Conservation (phyloP, 1,140 invertebrate species). For the Sitobion miscanthi region DNA sequence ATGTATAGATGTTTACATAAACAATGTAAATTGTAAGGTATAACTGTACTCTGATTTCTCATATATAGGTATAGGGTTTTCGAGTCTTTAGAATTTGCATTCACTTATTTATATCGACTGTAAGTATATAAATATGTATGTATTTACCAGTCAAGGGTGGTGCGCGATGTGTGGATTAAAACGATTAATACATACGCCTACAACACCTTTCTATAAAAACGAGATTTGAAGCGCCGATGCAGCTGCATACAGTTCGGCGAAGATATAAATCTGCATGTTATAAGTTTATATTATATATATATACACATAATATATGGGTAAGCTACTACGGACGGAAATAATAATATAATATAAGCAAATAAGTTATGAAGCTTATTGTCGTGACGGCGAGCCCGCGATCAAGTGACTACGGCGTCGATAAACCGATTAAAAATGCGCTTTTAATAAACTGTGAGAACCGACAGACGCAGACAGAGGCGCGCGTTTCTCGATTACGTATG, state of each 20-base stretch:
- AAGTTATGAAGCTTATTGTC: slow-evolving; percentile 20
- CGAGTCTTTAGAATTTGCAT: neutral
- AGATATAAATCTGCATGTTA: neutral
- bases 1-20: too few relatives aligned
- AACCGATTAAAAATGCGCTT: slow-evolving; percentile 46
- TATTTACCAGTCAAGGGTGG: neutral
- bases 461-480: neutral
- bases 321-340: neutral
- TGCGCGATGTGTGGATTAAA: neutral
- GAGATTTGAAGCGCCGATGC: neutral
- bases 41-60: neutral
- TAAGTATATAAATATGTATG: neutral
- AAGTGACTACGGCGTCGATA: neutral
- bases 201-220: neutral
- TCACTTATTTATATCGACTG: neutral
- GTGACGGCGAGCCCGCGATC: neutral
- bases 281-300: neutral
- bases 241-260: neutral
- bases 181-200: neutral
- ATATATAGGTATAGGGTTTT: neutral
- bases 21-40: neutral
- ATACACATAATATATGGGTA: neutral
- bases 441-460: slow-evolving; percentile 51
- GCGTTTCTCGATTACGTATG: slow-evolving; percentile 38
- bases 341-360: neutral